phyloP scores from a whole-genome alignment of 2,113 vertebrate genomes.

The Salvelinus sp. region DNA sequence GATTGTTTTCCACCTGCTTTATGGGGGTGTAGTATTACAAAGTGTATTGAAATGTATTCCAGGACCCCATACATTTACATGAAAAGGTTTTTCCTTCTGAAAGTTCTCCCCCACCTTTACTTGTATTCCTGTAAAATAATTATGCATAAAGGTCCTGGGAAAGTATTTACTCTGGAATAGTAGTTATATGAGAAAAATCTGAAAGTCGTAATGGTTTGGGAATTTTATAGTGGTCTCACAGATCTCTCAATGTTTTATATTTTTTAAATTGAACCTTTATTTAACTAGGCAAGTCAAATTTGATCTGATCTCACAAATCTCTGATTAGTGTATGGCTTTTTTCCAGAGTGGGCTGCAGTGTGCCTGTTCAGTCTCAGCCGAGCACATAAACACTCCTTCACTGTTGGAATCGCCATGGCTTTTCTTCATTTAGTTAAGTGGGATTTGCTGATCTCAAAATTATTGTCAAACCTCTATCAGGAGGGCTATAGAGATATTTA shows the following conservation, averaged over 20 bases:
- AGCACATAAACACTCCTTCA: conserved; percentile 44
- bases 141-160: background rate
- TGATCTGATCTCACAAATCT: conserved; percentile 45
- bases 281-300: conserved; percentile 6
- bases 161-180: background rate
- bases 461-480: conserved; percentile 42
- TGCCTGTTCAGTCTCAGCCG: background rate
- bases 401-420: conserved; percentile 43
- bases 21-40: background rate
- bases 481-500: conserved; percentile 13
- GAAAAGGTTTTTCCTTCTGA: background rate
- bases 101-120: background rate
- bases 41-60: background rate
- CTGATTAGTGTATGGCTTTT: conserved; percentile 38
- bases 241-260: conserved; percentile 11
- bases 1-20: background rate
- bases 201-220: conserved; percentile 21
- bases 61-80: background rate
- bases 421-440: conserved; percentile 53
- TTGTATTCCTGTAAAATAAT: background rate
- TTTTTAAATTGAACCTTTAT: too few species aligned
- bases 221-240: conserved; percentile 36
- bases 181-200: conserved; percentile 23
- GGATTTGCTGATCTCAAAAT: conserved; percentile 47
- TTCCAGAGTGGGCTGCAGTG: conserved; percentile 43